These are phyloP conservation scores for Xestoiulus laeticollis DNA, from an alignment of 2,888 invertebrate genomes.

Conservation along the genomic window DNA sequence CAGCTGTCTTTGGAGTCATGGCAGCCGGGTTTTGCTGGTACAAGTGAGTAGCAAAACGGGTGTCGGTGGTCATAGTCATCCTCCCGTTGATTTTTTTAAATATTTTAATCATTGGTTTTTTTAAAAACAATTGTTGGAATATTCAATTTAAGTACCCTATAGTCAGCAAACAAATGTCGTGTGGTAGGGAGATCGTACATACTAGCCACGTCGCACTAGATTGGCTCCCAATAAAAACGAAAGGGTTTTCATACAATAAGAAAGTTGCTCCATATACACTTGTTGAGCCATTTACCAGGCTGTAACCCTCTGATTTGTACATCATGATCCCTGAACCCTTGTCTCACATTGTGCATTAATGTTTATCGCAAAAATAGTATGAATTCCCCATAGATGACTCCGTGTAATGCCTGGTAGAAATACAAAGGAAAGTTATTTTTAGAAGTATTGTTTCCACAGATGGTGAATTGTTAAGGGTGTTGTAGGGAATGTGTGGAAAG, in stretches of 20 bases:
- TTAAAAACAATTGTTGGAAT: no score
- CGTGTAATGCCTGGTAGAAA: neutral
- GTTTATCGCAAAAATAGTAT: neutral
- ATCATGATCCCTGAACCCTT: no score
- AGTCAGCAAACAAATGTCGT: no score
- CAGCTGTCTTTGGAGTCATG: conserved; percentile 69
- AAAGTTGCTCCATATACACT: no score
- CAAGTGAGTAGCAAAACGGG: conserved; percentile 65
- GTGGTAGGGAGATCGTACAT: no score
- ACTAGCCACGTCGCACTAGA: no score
- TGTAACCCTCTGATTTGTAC: no score
- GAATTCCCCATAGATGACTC: neutral
- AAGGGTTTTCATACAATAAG: no score
- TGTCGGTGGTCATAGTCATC: neutral
- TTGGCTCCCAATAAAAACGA: no score
- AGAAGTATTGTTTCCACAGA: neutral
- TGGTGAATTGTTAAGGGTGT: neutral
- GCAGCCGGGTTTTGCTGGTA: conserved; percentile 72
- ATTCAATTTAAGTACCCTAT: no score
- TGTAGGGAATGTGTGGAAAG: neutral
- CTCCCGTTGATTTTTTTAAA: neutral
- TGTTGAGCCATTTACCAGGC: no score
- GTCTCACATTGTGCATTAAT: neutral
- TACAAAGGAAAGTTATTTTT: neutral
- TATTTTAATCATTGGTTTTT: no score